Conservation (phyloP, 2,888 invertebrate genomes). For the Listrodromus nycthemerus region DNA sequence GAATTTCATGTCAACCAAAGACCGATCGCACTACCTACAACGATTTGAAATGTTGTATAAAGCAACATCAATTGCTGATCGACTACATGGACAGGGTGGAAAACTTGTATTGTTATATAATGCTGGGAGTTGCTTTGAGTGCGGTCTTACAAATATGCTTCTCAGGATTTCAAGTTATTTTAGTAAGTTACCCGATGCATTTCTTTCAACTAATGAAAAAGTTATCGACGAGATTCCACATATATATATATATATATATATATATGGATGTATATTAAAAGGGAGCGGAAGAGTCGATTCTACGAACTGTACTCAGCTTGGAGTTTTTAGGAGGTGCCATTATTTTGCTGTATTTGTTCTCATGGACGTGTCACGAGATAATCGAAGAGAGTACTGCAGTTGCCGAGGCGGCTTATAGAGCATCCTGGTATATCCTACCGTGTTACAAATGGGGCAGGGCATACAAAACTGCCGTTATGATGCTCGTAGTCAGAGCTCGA, state of each 20-base stretch:
- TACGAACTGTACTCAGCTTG: constrained; percentile 52
- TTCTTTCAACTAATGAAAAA: not conserved
- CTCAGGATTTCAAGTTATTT: constrained; percentile 66
- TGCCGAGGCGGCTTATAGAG: constrained; percentile 71
- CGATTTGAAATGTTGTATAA: constrained; percentile 61
- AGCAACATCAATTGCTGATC: constrained; percentile 65
- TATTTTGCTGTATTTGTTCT: constrained; percentile 70
- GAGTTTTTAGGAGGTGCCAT: constrained; percentile 67
- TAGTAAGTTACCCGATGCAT: constrained; percentile 56
- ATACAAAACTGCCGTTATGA: constrained; percentile 62
- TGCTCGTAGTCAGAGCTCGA: constrained; percentile 72
- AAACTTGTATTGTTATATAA: constrained; percentile 63
- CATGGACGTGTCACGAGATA: constrained; percentile 73
- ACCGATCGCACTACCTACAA: constrained; percentile 28
- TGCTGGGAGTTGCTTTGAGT: constrained; percentile 62
- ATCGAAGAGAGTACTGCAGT: constrained; percentile 71
- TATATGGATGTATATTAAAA: constrained; percentile 22
- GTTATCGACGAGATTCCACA: not conserved
- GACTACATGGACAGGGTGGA: constrained; percentile 64
- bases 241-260: no score
- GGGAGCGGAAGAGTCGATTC: constrained; percentile 57
- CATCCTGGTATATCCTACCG: constrained; percentile 72
- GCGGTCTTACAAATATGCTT: constrained; percentile 67
- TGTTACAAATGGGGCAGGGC: constrained; percentile 61
- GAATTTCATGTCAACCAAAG: not conserved